These are phyloP conservation scores for Lagenorhynchus albirostris DNA, from an alignment of 2,113 vertebrate genomes.

Conservation along the genomic window DNA sequence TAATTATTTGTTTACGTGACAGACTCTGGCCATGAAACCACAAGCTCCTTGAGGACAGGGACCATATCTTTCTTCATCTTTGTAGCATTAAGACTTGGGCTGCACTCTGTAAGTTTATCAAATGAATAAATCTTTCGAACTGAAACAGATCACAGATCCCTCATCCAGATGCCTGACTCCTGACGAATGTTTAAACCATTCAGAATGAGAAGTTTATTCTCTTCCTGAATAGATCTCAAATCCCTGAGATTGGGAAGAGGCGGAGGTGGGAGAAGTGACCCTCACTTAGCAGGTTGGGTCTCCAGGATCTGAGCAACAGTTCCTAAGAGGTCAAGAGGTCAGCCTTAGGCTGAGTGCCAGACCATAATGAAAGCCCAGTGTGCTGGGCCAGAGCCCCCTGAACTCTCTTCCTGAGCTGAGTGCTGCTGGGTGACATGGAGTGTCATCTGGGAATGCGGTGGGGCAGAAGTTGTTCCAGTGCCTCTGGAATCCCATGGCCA, in stretches of 20 bases:
- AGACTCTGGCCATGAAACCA: neutral
- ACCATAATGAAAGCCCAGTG: neutral
- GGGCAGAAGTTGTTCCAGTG: neutral
- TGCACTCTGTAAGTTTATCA: neutral
- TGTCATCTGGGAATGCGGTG: neutral
- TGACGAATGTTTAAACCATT: neutral
- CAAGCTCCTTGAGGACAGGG: neutral
- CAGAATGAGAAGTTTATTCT: neutral
- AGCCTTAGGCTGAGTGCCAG: no score
- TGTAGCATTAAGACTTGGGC: neutral
- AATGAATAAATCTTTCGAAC: neutral
- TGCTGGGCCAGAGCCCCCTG: neutral
- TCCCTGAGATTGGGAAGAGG: neutral
- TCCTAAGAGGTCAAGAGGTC: neutral
- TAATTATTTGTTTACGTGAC: neutral
- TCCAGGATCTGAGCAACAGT: neutral
- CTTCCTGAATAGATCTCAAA: neutral
- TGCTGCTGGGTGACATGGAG: neutral
- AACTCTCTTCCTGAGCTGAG: neutral
- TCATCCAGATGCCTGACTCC: neutral
- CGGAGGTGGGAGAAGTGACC: neutral
- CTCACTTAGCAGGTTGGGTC: neutral
- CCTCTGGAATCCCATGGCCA: neutral
- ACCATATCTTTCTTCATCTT: neutral
- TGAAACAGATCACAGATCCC: neutral